Evolutionary conservation across 2,888 invertebrate genomes (phyloP).

Genomic region (Schrankia costaestrigalis): DNA sequence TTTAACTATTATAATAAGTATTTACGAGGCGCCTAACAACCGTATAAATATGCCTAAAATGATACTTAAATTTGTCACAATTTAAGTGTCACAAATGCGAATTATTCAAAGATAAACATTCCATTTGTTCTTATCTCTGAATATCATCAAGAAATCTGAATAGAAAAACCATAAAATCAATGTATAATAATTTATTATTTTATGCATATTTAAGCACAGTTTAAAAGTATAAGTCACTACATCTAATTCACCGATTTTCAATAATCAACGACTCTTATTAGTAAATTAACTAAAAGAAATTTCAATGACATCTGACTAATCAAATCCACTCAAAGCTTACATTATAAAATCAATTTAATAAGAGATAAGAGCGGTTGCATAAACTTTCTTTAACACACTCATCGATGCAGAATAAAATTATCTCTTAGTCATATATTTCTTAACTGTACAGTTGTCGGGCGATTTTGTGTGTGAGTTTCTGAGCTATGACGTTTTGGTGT

Average conservation of each 20-base stretch:
- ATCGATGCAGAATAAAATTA: constrained; percentile 14
- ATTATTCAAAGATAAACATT: no score
- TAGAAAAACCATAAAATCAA: constrained; percentile 18
- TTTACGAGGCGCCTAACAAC: no score
- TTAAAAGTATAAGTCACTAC: constrained; percentile 21
- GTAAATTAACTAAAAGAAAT: constrained; percentile 32
- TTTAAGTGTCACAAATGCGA: no score
- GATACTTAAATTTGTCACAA: no score
- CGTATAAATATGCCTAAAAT: no score
- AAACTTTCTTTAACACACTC: constrained; percentile 33
- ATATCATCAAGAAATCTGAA: constrained; percentile 21
- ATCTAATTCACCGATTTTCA: constrained; percentile 23
- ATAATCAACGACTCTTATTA: constrained; percentile 30
- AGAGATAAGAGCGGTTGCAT: constrained; percentile 42
- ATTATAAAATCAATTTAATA: constrained; percentile 42
- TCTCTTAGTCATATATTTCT: not conserved
- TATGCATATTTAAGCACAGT: constrained; percentile 22
- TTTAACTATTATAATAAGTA: no score
- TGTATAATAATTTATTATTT: constrained; percentile 14
- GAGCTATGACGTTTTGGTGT: constrained; percentile 24
- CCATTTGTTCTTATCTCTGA: constrained; percentile 12
- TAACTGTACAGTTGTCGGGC: constrained; percentile 3
- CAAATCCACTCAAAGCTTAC: constrained; percentile 41
- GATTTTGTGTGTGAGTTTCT: constrained; percentile 6
- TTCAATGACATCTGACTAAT: constrained; percentile 33